Base-by-base conservation (phyloP, 2,888 invertebrate species). In the Drosophila algonquin region DNA sequence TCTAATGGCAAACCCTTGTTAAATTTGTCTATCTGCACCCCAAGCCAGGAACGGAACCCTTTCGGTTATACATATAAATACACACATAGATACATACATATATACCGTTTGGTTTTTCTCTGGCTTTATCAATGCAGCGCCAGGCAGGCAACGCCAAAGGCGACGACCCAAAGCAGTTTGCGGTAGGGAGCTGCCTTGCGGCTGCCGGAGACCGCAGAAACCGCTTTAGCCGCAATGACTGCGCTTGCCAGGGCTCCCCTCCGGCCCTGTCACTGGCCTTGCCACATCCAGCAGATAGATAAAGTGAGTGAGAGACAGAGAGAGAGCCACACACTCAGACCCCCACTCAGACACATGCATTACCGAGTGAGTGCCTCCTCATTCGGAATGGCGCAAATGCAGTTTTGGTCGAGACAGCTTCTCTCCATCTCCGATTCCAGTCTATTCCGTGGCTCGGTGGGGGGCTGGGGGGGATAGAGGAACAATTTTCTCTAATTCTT, bases 181-280 rank as follows among this genome's bases (percentile, higher is more conserved):
- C 30, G 64, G 61, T 55, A 55, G 62, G 64, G 56, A 52, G 60
- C 53, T 71, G 68, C 69, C 65, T 65, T 81, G 81, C 59, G 81
- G 81, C 52, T 70, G 64, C 27, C 63, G 61, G 53, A 75, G 62
- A 73, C 77, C 75, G 68, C 80, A 77, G 65, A n/a, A 73, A 73
- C 72, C 72, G 72, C 76, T 55, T 58, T 52, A 56, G 72, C 72
- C 80, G 63, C 82, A 85, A 71, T 72, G 72, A 72, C 72, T 72
- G 79, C 80, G 75, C 65, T 68, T 75, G 71, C 70, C 63, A 65
- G 64, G 64, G 48, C 48, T 3, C 55, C 67, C 67, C 56, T 10
- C 45, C 32, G 21, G 21, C 35, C 18, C 47, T 30, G 47, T 47
- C 2, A 4, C 48, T 12, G 14, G 24, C 14, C 35, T 52, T 46